Conservation (phyloP, 2,113 vertebrate genomes). For the Boulengeromyrus knoepffleri region DNA sequence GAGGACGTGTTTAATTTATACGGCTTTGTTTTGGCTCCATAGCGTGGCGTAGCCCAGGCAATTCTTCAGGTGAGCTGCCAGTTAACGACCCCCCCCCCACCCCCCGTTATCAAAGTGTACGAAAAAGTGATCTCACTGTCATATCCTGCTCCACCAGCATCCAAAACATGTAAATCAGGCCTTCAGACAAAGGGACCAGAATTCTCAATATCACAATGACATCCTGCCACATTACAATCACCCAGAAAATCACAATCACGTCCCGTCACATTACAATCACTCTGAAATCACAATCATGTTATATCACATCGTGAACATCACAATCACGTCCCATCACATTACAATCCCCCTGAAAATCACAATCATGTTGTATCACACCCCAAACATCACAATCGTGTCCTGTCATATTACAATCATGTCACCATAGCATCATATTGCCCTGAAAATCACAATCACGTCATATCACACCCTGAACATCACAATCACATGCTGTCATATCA, state of each 20-base stretch:
- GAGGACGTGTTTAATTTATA: conserved; percentile 55
- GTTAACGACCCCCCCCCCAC: neutral
- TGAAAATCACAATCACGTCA: neutral
- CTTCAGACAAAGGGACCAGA: neutral
- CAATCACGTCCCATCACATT: neutral
- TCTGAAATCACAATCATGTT: neutral
- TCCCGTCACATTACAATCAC: neutral
- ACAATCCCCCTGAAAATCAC: neutral
- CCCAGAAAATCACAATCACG: neutral
- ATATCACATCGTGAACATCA: neutral
- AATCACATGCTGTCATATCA: neutral
- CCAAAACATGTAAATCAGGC: neutral
- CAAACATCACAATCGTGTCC: neutral
- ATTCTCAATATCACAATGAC: neutral
- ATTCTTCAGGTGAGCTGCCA: conserved; percentile 49
- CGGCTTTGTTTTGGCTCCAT: conserved; percentile 93
- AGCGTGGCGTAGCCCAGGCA: conserved; percentile 54
- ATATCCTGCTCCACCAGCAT: neutral
- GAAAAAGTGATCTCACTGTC: neutral
- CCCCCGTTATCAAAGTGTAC: neutral
- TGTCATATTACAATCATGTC: neutral
- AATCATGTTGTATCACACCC: neutral
- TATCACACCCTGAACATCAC: neutral
- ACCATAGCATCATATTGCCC: neutral
- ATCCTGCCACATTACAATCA: neutral